Evolutionary conservation across 1,140 invertebrate genomes (phyloP).

Genomic region (Scaptomyza pallida): DNA sequence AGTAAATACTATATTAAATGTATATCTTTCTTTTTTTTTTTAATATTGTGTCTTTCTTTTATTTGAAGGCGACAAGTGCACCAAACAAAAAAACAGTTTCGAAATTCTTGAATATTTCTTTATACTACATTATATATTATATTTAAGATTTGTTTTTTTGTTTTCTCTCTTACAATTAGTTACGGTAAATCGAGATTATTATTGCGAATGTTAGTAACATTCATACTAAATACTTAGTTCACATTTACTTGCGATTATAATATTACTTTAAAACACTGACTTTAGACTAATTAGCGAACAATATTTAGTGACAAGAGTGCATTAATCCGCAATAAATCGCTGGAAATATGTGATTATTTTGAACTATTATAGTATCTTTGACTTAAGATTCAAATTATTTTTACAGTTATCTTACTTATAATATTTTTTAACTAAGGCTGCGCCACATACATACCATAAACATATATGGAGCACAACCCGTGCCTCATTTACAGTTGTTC

Average conservation of each 20-base stretch:
- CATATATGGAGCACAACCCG: slow-evolving; percentile 1
- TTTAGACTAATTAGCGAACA: neutral
- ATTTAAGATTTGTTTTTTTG: neutral
- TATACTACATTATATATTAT: neutral
- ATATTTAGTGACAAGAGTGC: neutral
- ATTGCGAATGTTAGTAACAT: neutral
- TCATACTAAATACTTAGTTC: neutral
- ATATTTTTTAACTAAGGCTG: neutral
- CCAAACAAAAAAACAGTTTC: neutral
- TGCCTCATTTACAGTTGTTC: slow-evolving; percentile 14
- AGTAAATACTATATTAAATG: slow-evolving; percentile 27
- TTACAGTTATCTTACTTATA: neutral
- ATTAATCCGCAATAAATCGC: neutral
- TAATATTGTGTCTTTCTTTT: slow-evolving; percentile 10
- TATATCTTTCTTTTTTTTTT: slow-evolving; percentile 14
- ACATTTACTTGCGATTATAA: neutral
- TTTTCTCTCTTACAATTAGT: neutral
- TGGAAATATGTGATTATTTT: too few relatives aligned
- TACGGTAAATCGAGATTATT: neutral
- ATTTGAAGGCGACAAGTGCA: neutral
- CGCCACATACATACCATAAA: too few relatives aligned
- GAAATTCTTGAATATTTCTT: neutral
- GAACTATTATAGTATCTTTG: neutral
- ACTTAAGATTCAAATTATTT: neutral
- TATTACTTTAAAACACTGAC: neutral